Evolutionary conservation across 2,113 vertebrate species (phyloP).

Genomic region (Brachionichthys hirsutus): DNA sequence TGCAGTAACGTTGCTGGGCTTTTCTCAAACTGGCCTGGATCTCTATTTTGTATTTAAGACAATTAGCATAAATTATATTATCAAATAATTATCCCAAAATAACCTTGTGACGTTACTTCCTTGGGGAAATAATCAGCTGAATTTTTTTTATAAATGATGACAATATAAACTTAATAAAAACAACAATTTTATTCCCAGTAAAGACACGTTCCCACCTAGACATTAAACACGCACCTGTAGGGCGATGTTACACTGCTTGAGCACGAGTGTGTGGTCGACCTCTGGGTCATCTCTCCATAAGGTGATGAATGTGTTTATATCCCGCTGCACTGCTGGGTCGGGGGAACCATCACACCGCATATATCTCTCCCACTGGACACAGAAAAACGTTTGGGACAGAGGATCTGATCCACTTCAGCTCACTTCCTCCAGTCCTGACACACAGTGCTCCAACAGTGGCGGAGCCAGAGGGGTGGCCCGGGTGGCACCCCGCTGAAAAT

Average conservation of each 20-base stretch:
- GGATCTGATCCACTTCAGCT: too few species aligned
- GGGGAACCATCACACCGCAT: conserved; percentile 84
- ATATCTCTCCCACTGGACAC: conserved; percentile 87
- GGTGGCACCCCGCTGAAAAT: too few species aligned
- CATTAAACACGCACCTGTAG: conserved; percentile 74
- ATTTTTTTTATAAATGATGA: too few species aligned
- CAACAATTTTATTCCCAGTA: too few species aligned
- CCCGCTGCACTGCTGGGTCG: conserved; percentile 80
- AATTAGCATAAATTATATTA: not conserved
- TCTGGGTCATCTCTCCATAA: conserved; percentile 84
- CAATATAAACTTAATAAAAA: too few species aligned
- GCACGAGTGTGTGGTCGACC: conserved; percentile 71
- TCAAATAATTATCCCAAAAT: not conserved
- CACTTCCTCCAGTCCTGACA: too few species aligned
- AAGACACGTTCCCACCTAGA: not conserved
- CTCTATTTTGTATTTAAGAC: too few species aligned
- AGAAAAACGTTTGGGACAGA: conserved; percentile 8
- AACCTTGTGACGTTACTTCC: not conserved
- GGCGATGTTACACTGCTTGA: conserved; percentile 78
- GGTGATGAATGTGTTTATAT: conserved; percentile 89
- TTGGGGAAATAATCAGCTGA: too few species aligned
- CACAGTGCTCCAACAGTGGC: too few species aligned
- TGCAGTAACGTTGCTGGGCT: too few species aligned
- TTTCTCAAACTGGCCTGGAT: too few species aligned
- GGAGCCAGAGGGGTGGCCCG: too few species aligned